Evolutionary conservation across 2,797 vertebrate species (phyloP).

Genomic region (Picus viridis): DNA sequence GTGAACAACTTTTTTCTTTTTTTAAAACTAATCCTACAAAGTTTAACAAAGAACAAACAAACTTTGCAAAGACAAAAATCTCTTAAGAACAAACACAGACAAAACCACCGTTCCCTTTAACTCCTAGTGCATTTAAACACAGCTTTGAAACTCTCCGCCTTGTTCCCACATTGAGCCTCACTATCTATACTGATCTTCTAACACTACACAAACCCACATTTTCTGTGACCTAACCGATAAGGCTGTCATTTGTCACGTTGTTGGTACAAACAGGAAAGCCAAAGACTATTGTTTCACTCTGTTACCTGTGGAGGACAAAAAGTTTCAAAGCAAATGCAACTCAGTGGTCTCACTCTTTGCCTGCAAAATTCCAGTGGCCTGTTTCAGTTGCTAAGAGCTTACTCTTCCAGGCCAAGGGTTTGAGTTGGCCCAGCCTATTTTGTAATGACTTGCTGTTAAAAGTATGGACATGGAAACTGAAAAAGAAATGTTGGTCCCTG

Average conservation of each 20-base stretch:
- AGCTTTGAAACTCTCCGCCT: not conserved
- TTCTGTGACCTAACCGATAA: not conserved
- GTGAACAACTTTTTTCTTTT: conserved; percentile 3
- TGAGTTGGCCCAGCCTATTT: not conserved
- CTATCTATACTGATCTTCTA: not conserved
- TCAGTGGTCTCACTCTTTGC: not conserved
- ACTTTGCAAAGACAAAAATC: conserved; percentile 24
- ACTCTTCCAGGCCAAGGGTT: not conserved
- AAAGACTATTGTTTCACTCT: not conserved
- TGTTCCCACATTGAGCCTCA: not conserved
- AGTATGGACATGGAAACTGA: not conserved
- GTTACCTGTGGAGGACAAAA: not conserved
- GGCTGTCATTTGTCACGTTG: not conserved
- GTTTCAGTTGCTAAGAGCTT: not conserved
- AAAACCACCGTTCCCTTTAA: conserved; percentile 36
- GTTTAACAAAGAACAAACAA: not conserved
- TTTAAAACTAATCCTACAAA: conserved; percentile 17
- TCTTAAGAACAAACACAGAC: not conserved
- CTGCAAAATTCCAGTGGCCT: not conserved
- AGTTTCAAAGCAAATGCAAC: not conserved
- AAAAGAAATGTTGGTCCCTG: conserved; percentile 41
- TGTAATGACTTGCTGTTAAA: not conserved
- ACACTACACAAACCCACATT: not conserved
- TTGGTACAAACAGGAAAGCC: not conserved
- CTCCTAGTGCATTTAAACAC: conserved; percentile 50